Evolutionary conservation across 1,140 invertebrate genomes (phyloP), one percentile per base, ranked within the genome.

Genomic region (Diachasma alloeum): DNA sequence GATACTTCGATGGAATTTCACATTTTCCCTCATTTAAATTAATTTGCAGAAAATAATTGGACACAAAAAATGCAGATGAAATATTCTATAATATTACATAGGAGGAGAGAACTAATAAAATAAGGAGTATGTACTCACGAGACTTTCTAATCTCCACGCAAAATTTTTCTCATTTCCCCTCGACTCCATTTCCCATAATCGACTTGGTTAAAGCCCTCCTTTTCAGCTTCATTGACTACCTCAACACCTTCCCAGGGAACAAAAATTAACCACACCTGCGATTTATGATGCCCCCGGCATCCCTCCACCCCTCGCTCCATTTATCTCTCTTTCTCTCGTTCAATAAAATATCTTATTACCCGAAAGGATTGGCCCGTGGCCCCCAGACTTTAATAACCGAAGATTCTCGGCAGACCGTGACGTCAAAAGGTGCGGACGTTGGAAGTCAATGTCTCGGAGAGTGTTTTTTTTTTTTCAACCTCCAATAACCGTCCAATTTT

Each of bases 231-330:
- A 63, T 63, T 63, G 59, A 15, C 15, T 63, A 63, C 22, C 59
- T 63, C 59, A 63, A 31, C 59, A 31, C 59, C 59, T 63, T 63
- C 59, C 26, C 59, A 53, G 24, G 59, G 22, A 63, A 26, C 19
- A 63, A 63, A 63, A 63, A 63, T 63, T 63, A 63, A 63, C 59
- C 59, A 63, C 59, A 63, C 59, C 59, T 63, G 59, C 59, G 59
- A 63, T 63, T 63, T 63, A 63, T 63, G 59, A 22, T 59, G 19
- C 19, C 53, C 5, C 17, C 8, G 8, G 13, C 4, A 13, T 22
- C 19, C 24, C 59, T 13, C 24, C 24, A 8, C 59, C 19, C 24
- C 24, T 5, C 24, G 8, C n/a, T 59, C 24, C 24, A 63, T 63
- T 26, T 31, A 8, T 63, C 24, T 63, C 59, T 26, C 59, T 63